Percentiles rank a stretch among this genome's conserved stretches.
Conservation (phyloP, 2,888 invertebrate genomes). For the Erpobdella octoculata region DNA sequence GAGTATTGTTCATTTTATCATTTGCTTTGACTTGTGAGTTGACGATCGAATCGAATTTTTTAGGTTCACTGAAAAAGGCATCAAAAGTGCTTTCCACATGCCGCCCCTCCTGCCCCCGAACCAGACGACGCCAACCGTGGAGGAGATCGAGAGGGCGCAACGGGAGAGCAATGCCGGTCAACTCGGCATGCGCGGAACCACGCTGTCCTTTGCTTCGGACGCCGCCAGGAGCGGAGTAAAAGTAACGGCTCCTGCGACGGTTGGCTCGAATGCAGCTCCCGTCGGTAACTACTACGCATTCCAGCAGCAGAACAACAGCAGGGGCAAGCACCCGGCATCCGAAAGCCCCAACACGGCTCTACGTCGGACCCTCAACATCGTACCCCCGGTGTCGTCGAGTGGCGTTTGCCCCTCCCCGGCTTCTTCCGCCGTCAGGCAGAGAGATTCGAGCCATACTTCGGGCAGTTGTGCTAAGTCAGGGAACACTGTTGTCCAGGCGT, state of each 20-base stretch:
- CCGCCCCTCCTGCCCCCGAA: constrained; percentile 2
- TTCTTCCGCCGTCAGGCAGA: neutral
- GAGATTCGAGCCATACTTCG: neutral
- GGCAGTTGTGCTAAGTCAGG: neutral
- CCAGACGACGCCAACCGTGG: constrained; percentile 59
- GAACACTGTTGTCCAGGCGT: constrained; percentile 1
- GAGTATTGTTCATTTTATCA: too few species aligned
- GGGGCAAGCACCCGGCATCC: neutral
- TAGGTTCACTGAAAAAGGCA: neutral
- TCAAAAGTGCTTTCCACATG: constrained; percentile 21
- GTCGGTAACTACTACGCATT: neutral
- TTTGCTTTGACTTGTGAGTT: too few species aligned
- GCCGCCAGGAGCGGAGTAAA: constrained; percentile 29
- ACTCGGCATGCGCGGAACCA: neutral
- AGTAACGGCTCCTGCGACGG: neutral
- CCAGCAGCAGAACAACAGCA: neutral
- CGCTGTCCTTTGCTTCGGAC: neutral
- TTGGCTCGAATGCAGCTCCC: neutral
- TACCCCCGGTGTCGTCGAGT: constrained; percentile 10
- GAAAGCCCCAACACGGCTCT: constrained; percentile 38
- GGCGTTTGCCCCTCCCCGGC: neutral
- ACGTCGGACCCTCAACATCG: constrained; percentile 36
- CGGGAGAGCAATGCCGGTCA: constrained; percentile 19
- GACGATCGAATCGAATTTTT: too few species aligned
- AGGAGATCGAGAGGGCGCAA: constrained; percentile 68